phyloP scores from a whole-genome alignment of 2,113 vertebrate genomes.

The Laticauda laticaudata region DNA sequence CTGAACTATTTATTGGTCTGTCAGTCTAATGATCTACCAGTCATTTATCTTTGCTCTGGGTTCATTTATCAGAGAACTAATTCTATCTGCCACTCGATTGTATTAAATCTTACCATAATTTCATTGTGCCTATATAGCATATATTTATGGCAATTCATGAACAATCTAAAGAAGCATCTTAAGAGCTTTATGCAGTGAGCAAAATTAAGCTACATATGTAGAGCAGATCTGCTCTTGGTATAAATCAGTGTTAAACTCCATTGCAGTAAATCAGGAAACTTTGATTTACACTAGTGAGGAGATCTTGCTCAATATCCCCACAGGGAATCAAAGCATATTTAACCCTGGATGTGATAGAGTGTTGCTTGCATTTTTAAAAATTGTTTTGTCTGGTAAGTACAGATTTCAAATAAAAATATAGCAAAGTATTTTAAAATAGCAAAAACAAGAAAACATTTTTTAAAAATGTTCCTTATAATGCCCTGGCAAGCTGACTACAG shows the following conservation, averaged over 20 bases:
- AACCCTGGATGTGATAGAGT: background rate
- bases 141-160: conserved; percentile 39
- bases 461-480: conserved; percentile 37
- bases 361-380: conserved; percentile 16
- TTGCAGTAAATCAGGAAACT: background rate
- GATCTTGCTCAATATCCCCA: background rate
- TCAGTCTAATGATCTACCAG: background rate
- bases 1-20: conserved; percentile 15
- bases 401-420: conserved; percentile 49
- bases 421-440: conserved; percentile 26
- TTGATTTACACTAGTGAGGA: conserved; percentile 25
- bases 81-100: conserved; percentile 16
- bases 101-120: conserved; percentile 22
- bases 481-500: conserved; percentile 41
- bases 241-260: background rate
- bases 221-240: conserved; percentile 22
- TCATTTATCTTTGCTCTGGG: background rate
- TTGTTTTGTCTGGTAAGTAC: conserved; percentile 15
- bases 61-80: background rate
- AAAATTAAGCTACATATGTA: conserved; percentile 29
- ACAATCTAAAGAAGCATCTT: conserved; percentile 44
- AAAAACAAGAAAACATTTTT: conserved; percentile 40
- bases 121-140: background rate
- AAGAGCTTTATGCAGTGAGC: conserved; percentile 23
- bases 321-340: conserved; percentile 21